Conservation (phyloP, 2,113 vertebrate species). For the Arothron firmamentum region DNA sequence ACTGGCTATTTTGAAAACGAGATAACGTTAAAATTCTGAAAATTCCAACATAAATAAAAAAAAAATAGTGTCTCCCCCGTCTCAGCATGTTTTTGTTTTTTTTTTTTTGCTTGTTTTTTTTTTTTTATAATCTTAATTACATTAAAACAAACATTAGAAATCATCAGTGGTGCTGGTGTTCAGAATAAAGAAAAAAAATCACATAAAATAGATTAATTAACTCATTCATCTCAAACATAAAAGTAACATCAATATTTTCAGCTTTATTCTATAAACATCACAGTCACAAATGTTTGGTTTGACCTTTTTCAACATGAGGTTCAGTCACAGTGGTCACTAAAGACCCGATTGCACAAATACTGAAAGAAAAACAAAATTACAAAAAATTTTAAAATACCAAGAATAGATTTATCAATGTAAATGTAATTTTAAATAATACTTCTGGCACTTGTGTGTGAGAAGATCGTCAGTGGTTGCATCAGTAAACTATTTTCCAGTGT, state of each 20-base stretch:
- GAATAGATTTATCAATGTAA: slow-evolving; percentile 21
- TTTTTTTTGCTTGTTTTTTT: too few relatives aligned
- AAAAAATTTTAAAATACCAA: slow-evolving; percentile 16
- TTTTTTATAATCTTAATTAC: too few relatives aligned
- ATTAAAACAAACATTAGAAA: slow-evolving; percentile 12
- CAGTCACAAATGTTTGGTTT: slow-evolving; percentile 25
- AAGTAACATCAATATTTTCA: slow-evolving; percentile 6
- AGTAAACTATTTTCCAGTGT: slow-evolving; percentile 94
- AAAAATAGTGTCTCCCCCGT: too few relatives aligned
- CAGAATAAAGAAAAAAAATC: slow-evolving; percentile 13
- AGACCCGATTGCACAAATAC: slow-evolving; percentile 45
- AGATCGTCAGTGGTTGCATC: slow-evolving; percentile 38
- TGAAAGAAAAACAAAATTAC: slow-evolving; percentile 7
- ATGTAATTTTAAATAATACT: slow-evolving; percentile 34
- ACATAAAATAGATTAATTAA: slow-evolving; percentile 1
- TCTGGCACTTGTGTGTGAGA: slow-evolving; percentile 53
- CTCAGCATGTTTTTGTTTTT: too few relatives aligned
- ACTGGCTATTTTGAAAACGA: too few relatives aligned
- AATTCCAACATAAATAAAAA: too few relatives aligned
- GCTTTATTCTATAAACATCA: slow-evolving; percentile 17
- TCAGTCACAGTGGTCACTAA: slow-evolving; percentile 30
- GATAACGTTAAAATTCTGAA: too few relatives aligned
- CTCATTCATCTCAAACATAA: slow-evolving; percentile 10
- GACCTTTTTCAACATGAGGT: slow-evolving; percentile 16
- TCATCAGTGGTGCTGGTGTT: background rate